phyloP scores from a whole-genome alignment of 2,113 vertebrate genomes.

The Polypterus bichir region DNA sequence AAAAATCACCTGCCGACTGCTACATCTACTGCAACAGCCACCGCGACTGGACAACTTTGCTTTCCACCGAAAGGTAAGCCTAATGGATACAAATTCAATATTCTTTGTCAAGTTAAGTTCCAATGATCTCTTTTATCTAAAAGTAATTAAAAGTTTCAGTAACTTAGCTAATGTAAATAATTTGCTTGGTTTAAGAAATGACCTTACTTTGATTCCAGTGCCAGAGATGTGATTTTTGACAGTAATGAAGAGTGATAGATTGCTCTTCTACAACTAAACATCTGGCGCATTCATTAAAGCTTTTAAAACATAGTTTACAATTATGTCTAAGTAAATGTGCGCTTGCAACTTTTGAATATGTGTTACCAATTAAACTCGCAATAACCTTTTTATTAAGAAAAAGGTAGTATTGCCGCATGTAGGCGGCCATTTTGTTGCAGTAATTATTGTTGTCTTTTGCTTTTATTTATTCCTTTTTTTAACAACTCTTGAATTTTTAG shows the following conservation, averaged over 20 bases:
- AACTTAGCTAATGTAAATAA: constrained; percentile 71
- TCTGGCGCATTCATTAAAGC: constrained; percentile 88
- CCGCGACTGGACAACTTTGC: constrained; percentile 63
- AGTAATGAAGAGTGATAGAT: constrained; percentile 98
- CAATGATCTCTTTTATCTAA: too few relatives aligned
- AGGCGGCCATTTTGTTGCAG: constrained; percentile 70
- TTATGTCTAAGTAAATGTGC: too few relatives aligned
- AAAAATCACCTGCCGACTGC: constrained; percentile 60
- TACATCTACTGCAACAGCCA: constrained; percentile 40
- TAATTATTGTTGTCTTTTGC: constrained; percentile 42
- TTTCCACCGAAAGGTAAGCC: constrained; percentile 92
- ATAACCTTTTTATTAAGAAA: too few relatives aligned
- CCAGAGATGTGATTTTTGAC: constrained; percentile 85
- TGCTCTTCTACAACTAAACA: constrained; percentile 79
- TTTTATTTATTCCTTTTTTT: constrained; percentile 20
- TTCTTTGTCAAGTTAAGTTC: neutral
- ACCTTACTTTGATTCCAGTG: constrained; percentile 72
- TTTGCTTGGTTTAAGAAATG: constrained; percentile 77
- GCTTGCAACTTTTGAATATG: too few relatives aligned
- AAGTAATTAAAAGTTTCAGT: constrained; percentile 34
- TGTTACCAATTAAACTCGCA: too few relatives aligned
- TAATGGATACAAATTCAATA: neutral
- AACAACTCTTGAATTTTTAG: constrained; percentile 16
- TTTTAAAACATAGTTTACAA: too few relatives aligned
- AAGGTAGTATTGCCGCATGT: constrained; percentile 48